Evolutionary conservation across 2,888 invertebrate species (phyloP).

Genomic region (Bellardia pandia): DNA sequence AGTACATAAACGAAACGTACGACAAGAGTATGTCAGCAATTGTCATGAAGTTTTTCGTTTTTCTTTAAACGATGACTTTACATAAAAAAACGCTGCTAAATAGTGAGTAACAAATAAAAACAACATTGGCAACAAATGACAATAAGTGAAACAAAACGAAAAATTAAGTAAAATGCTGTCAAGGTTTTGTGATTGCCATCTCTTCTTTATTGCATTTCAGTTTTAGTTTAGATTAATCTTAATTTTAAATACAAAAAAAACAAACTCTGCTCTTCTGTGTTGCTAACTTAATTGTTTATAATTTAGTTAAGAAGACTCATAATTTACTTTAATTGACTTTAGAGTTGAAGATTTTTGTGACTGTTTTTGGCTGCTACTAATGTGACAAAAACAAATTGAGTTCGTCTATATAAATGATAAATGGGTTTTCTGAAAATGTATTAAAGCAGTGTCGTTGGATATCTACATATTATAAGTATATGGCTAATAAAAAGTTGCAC

Average conservation of each 20-base stretch:
- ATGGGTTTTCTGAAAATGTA: conserved; percentile 34
- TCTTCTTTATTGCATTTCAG: conserved; percentile 27
- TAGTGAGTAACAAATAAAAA: neutral
- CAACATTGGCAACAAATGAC: conserved; percentile 25
- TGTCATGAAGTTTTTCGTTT: conserved; percentile 45
- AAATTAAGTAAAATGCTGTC: conserved; percentile 62
- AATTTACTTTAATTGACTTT: conserved; percentile 71
- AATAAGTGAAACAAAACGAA: conserved; percentile 49
- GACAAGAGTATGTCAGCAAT: conserved; percentile 60
- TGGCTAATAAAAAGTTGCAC: no score
- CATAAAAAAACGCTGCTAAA: conserved; percentile 57
- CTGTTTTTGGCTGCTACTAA: conserved; percentile 41
- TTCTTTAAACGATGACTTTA: conserved; percentile 56
- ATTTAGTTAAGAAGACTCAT: conserved; percentile 62
- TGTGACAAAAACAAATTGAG: conserved; percentile 68
- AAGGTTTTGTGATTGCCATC: conserved; percentile 68
- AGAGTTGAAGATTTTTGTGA: conserved; percentile 18
- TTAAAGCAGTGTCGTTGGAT: neutral
- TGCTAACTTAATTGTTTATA: conserved; percentile 57
- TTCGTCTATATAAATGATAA: conserved; percentile 54
- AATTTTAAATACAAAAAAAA: neutral
- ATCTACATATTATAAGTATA: no score
- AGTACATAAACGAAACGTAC: conserved; percentile 55
- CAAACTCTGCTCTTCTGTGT: conserved; percentile 28
- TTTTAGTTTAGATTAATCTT: conserved; percentile 59